Base-by-base conservation (phyloP, 2,888 invertebrate genomes). In the Drosophila putrida region DNA sequence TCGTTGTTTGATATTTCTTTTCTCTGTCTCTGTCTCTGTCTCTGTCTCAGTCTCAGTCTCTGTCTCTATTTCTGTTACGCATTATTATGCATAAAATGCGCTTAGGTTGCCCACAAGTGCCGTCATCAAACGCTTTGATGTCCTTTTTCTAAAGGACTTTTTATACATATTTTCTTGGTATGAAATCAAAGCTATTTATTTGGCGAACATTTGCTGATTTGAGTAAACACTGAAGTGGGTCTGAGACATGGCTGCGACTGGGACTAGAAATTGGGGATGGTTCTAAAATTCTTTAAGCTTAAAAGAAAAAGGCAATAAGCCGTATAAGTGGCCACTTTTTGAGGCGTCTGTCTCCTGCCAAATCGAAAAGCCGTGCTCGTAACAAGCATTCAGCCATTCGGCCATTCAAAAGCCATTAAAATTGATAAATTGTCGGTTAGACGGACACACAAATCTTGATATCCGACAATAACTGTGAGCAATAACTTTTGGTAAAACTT, bases 181-280 rank as follows among this genome's bases (percentile, higher is more conserved):
- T 54, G 43, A 64, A 88, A 88, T 83, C 86, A 88, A 88, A 80
- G 86, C 78, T 57, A 61, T 88, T 83, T 80, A 75, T 85, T 81
- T 79, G 80, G 60, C 68, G 51, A 53, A 51, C 66, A 70, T 70
- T 63, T 64, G 73, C 75, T 79, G 83, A 82, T 83, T 88, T 77
- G 80, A 62, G 80, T 68, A 73, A 88, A 85, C 66, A 75, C 63
- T 47, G 41, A 53, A 68, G 57, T 46, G 67, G 58, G 50, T 41
- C 35, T 35, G 36, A 20, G 15, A 20, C 8, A 20, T 10, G 36
- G 11, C 20, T 25, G 36, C 38, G 31, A 35, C 6, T 31, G 31
- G 6, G 27, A 36, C 8, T 11, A 9, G 5, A 10, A 10, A 41
- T 10, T n/a, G 41, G 20, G 33, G 13, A 25, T n/a, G 35, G 6